A percentile compares a stretch with the other conserved stretches of the same genome.
These are phyloP conservation scores for Phacellophora camtschatica DNA, from an alignment of 30 jellyfish, hydroid and myxozoan genomes.

Conservation along the genomic window DNA sequence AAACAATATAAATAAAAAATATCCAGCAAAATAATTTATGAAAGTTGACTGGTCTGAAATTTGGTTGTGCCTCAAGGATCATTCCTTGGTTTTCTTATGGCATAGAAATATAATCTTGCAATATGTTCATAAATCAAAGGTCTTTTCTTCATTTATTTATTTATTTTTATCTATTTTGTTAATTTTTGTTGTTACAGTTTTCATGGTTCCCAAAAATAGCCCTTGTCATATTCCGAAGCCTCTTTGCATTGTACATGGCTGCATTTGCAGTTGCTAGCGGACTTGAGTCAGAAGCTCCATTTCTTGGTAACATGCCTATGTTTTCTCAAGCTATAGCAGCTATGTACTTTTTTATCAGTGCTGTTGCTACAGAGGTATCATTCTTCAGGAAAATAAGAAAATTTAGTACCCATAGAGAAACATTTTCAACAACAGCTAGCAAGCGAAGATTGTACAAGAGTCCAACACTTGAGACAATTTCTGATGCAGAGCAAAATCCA, in stretches of 20 bases:
- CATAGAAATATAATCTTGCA: no score
- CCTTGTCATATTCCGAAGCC: conserved; percentile 42
- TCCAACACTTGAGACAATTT: conserved; percentile 59
- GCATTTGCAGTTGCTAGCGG: conserved; percentile 68
- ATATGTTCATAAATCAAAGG: neutral
- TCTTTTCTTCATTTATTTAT: neutral
- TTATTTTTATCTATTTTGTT: no score
- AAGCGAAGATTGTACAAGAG: conserved; percentile 30
- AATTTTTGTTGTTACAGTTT: no score
- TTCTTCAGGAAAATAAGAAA: conserved; percentile 54
- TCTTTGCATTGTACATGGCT: conserved; percentile 53
- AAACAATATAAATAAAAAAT: no score
- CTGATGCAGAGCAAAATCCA: conserved; percentile 56
- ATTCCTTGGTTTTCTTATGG: no score
- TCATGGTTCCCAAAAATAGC: conserved; percentile 33
- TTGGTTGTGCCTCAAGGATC: no score
- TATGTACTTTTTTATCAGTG: conserved; percentile 47
- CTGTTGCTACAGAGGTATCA: conserved; percentile 52
- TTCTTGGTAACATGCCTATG: conserved; percentile 38
- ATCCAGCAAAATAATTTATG: no score
- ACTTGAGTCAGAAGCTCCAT: conserved; percentile 9
- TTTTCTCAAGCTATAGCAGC: conserved; percentile 49
- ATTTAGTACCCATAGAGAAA: conserved; percentile 60
- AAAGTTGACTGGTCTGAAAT: no score
- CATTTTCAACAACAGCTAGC: conserved; percentile 30